Conservation (phyloP, 2,113 vertebrate genomes). For the Dermatemys mawii region DNA sequence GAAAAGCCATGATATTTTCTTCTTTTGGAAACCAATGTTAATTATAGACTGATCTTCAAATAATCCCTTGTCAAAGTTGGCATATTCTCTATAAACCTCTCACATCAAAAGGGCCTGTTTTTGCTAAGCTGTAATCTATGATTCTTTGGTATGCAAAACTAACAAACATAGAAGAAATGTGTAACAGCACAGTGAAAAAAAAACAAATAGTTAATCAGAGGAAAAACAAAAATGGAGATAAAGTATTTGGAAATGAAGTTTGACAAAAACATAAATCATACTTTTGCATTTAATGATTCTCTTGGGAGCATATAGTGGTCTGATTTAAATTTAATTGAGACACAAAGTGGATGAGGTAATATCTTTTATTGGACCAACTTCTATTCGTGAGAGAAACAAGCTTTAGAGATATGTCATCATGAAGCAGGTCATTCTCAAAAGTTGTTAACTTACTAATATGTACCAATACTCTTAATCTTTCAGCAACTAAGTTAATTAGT, state of each 20-base stretch:
- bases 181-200: not conserved
- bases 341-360: constrained; percentile 52
- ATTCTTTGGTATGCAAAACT: not conserved
- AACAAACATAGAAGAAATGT: rapidly evolving
- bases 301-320: constrained; percentile 31
- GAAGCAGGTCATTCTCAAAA: constrained; percentile 52
- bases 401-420: constrained; percentile 44
- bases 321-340: constrained; percentile 73
- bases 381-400: not conserved
- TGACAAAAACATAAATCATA: constrained; percentile 24
- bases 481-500: constrained; percentile 51
- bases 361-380: not conserved
- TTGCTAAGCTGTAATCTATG: not conserved
- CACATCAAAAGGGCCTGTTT: not conserved
- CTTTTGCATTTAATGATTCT: constrained; percentile 51
- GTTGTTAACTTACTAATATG: constrained; percentile 67
- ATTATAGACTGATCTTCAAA: not conserved
- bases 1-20: not conserved
- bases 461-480: constrained; percentile 59
- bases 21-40: not conserved
- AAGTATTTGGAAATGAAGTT: constrained; percentile 29
- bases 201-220: not conserved
- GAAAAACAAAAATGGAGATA: constrained; percentile 36
- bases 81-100: not conserved
- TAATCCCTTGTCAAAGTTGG: not conserved